Evolutionary conservation across 2,113 vertebrate species (phyloP), one percentile per base, ranked within the genome.

Genomic region (Origma solitaria): DNA sequence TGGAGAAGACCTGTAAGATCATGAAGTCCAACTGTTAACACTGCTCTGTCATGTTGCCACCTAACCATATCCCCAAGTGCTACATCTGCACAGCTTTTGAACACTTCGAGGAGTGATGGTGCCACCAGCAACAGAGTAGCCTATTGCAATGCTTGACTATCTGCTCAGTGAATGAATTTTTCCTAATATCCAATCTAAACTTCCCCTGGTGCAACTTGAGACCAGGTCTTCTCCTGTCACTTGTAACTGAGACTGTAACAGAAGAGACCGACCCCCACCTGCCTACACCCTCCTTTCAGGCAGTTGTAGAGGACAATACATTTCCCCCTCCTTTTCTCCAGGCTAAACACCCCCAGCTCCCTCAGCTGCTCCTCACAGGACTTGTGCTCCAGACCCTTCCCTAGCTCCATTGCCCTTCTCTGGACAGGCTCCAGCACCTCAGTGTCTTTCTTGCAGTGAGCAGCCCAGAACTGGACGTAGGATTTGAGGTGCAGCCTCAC

Each of bases 291-390:
- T 35, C 25, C 31, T 35, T 80, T 42, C 15, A 42, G 31, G 42
- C 12, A 18, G 11, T 25, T 62, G 20, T 22, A 21, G 35, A 42
- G 17, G 25, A 5, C 2, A 4, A 1, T 50, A 10, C 3, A 15
- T 24, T 56, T 28, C 40, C 30, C 24, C 2, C 25, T 71, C 40
- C 19, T 61, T 23, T 47, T 30, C 24, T 71, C 11, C 21, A 15
- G 21, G 14, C 35, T 71, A 13, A 42, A 56, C 24, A 49, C 19
- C 16, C n/a, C 10, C 20, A n/a, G 24, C 23, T 70, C n/a, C 30
- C 16, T 4, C 30, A 47, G 56, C 24, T n/a, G 30, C 3, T 3
- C 7, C 30, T 40, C 57, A 15, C 0, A 11, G 35, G 35, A 17
- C 25, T 1, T n/a, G 13, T 62, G 24, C 65, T 35, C 15, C 15